A percentile compares a stretch with the other conserved stretches of the same genome.
Evolutionary conservation across 2,113 vertebrate genomes (phyloP).

Genomic region (Halichoeres trimaculatus): DNA sequence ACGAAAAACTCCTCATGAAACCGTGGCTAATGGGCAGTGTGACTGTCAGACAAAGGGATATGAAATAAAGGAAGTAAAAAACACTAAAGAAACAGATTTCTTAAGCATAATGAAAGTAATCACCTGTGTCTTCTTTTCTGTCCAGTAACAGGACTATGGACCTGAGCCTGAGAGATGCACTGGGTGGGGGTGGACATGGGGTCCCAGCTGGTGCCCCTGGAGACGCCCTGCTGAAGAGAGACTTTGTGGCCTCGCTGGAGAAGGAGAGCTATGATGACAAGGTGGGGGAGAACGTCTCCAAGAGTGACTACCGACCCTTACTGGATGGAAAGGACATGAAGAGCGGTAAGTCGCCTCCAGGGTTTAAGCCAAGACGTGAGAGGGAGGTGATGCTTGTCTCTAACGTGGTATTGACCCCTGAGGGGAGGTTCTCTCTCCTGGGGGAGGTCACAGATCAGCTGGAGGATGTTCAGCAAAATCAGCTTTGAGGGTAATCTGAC

Average conservation of each 20-base stretch:
- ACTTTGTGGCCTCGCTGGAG: slow-evolving; percentile 90
- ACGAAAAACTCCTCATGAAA: too few relatives aligned
- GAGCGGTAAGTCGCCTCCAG: slow-evolving; percentile 67
- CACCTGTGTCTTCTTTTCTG: not conserved
- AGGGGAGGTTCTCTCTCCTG: not conserved
- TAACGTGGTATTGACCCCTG: slow-evolving; percentile 19
- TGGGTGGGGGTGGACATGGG: slow-evolving; percentile 82
- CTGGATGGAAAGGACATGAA: slow-evolving; percentile 86
- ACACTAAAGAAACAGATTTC: too few relatives aligned
- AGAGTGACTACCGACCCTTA: slow-evolving; percentile 93
- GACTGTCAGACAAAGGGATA: too few relatives aligned
- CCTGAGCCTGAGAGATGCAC: slow-evolving; percentile 92
- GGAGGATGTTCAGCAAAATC: not conserved
- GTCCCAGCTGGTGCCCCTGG: slow-evolving; percentile 80
- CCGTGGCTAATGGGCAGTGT: too few relatives aligned
- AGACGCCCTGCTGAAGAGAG: slow-evolving; percentile 87
- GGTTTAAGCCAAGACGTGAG: not conserved
- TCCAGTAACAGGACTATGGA: slow-evolving; percentile 81
- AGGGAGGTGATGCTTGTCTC: not conserved
- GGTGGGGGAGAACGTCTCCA: slow-evolving; percentile 91
- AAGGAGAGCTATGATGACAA: slow-evolving; percentile 91
- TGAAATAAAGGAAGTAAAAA: too few relatives aligned
- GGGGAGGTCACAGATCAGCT: not conserved
- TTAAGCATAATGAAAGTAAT: too few relatives aligned
- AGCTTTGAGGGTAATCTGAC: slow-evolving; percentile 9